phyloP scores from a whole-genome alignment of 2,113 vertebrate genomes.

The Catagonus wagneri region DNA sequence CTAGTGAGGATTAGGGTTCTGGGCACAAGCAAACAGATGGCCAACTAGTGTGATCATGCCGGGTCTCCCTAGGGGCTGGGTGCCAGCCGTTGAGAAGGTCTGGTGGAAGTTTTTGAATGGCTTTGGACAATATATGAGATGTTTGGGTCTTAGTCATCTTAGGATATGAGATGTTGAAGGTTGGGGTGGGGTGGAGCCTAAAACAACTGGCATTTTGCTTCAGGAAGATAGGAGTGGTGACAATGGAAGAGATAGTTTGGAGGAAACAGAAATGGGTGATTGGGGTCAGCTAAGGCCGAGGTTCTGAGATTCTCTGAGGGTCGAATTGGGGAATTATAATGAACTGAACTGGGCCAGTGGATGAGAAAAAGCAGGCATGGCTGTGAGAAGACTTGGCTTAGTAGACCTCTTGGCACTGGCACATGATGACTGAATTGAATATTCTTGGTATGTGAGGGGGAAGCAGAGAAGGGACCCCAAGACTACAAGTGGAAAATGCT shows the following conservation, averaged over 20 bases:
- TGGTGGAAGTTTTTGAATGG: background rate
- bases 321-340: background rate
- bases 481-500: background rate
- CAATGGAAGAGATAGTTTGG: background rate
- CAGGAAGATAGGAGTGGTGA: background rate
- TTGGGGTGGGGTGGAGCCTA: background rate
- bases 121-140: background rate
- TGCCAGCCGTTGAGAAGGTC: background rate
- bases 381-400: background rate
- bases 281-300: background rate
- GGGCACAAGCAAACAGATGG: background rate
- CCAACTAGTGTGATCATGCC: background rate
- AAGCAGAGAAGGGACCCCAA: background rate
- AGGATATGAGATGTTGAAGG: background rate
- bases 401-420: background rate
- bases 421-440: background rate
- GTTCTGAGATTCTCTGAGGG: background rate
- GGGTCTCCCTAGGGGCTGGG: background rate
- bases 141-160: slow-evolving; percentile 3
- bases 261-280: background rate
- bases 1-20: too few species aligned
- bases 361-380: background rate
- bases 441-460: background rate
- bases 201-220: background rate
- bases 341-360: background rate